A percentile compares a stretch with the other conserved stretches of the same genome.
These are phyloP conservation scores for Ailurus styani DNA, from an alignment of 2,113 vertebrate genomes.

Conservation along the genomic window DNA sequence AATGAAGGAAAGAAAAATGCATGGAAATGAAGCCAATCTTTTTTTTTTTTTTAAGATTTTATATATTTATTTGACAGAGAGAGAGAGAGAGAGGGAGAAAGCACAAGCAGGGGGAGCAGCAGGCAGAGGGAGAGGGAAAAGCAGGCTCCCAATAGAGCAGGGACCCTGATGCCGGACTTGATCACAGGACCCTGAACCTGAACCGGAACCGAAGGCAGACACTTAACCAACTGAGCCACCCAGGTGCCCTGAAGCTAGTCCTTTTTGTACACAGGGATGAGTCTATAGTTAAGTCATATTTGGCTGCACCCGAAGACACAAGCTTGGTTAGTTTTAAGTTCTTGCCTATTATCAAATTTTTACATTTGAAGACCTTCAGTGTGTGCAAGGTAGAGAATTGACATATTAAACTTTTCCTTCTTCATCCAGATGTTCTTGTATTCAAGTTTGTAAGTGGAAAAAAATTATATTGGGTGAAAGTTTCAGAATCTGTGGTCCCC, in stretches of 20 bases:
- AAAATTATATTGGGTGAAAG: not conserved
- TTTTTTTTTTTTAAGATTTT: not conserved
- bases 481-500: not conserved
- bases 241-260: not conserved
- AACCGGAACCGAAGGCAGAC: too few species aligned
- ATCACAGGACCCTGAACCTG: too few species aligned
- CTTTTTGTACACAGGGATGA: not conserved
- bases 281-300: not conserved
- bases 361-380: not conserved
- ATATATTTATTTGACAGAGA: too few species aligned
- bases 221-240: too few species aligned
- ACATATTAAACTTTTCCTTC: not conserved
- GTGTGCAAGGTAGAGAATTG: not conserved
- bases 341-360: not conserved
- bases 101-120: too few species aligned
- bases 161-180: too few species aligned
- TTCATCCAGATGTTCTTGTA: not conserved
- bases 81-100: too few species aligned
- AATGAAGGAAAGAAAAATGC: not conserved
- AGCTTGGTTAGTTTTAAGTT: not conserved
- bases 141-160: too few species aligned
- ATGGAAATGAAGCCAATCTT: not conserved
- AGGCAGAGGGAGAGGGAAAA: too few species aligned
- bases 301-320: not conserved
- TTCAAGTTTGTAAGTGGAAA: not conserved